Evolutionary conservation across 2,888 invertebrate genomes (phyloP).

Genomic region (Hartigia nigra): DNA sequence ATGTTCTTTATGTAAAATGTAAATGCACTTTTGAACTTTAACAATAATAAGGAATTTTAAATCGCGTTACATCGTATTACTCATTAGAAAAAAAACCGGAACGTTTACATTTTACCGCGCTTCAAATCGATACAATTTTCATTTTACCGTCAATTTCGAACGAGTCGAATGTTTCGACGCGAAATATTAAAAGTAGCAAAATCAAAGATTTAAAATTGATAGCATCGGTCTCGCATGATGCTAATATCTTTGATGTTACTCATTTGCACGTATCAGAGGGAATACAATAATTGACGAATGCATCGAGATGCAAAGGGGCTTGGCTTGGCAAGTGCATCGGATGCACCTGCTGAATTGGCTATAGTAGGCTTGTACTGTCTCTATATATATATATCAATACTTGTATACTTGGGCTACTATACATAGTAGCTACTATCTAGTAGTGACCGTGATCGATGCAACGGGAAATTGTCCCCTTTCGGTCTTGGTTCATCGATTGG

Average conservation of each 20-base stretch:
- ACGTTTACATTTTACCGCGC: too few relatives aligned
- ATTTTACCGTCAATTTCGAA: too few relatives aligned
- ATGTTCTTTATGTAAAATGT: too few relatives aligned
- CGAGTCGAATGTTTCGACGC: background rate
- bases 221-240: background rate
- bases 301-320: background rate
- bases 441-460: background rate
- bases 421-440: background rate
- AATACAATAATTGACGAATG: background rate
- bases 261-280: background rate
- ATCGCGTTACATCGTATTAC: too few relatives aligned
- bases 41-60: too few relatives aligned
- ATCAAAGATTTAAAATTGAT: background rate
- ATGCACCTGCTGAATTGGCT: background rate
- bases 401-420: background rate
- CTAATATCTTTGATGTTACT: background rate
- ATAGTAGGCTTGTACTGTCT: background rate
- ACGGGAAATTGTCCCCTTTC: background rate
- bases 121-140: too few relatives aligned
- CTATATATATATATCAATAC: background rate
- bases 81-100: too few relatives aligned
- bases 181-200: background rate
- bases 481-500: background rate
- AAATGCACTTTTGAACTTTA: too few relatives aligned
- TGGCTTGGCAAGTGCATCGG: background rate